Percentiles rank a stretch among this genome's conserved stretches.
Evolutionary conservation across 2,113 vertebrate genomes (phyloP).

Genomic region (Octodon degus): DNA sequence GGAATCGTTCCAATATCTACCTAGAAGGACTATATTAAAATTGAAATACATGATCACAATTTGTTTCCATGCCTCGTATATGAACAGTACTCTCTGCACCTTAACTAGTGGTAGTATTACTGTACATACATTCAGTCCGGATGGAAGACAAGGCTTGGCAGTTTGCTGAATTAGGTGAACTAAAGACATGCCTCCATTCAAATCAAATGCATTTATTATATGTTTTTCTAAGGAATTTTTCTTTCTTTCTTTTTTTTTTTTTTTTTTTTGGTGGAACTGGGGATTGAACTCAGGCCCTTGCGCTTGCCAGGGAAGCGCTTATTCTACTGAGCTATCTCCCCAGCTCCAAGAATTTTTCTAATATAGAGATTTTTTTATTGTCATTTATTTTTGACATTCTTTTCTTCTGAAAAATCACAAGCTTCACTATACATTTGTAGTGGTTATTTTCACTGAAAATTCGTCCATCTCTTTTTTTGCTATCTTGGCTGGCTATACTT

Average conservation of each 20-base stretch:
- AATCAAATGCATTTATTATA: not conserved
- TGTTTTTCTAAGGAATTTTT: not conserved
- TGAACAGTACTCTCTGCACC: not conserved
- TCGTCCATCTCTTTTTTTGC: not conserved
- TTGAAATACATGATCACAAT: not conserved
- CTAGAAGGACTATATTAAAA: slow-evolving; percentile 5
- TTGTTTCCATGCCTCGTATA: not conserved
- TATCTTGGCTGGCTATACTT: not conserved
- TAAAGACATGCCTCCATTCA: not conserved
- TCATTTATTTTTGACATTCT: not conserved
- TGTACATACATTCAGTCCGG: not conserved
- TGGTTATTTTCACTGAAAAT: not conserved
- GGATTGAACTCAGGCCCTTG: too few species aligned
- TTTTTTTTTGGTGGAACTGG: too few species aligned
- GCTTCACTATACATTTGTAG: not conserved
- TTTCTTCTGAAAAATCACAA: not conserved
- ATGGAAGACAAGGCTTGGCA: not conserved
- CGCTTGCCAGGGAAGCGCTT: too few species aligned
- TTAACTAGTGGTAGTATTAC: not conserved
- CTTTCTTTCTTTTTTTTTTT: too few species aligned
- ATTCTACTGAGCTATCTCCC: too few species aligned
- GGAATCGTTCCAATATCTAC: not conserved
- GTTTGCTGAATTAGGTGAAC: not conserved
- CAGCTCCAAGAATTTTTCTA: not conserved
- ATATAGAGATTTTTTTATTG: not conserved